phyloP scores from a whole-genome alignment of 2,797 vertebrate species.

The Myotis pilosus region DNA sequence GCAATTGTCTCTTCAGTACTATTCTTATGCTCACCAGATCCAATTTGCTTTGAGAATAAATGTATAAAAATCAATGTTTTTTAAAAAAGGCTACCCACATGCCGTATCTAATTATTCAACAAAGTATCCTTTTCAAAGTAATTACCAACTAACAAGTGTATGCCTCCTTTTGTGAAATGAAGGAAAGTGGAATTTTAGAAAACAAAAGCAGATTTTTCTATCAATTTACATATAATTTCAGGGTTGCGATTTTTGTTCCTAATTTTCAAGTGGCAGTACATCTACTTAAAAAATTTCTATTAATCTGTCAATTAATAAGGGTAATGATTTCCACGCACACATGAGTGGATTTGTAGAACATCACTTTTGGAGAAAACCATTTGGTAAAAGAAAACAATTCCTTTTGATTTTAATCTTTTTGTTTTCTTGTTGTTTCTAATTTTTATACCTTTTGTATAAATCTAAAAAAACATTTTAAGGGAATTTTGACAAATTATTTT shows the following conservation, averaged over 20 bases:
- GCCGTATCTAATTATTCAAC: slow-evolving; percentile 70
- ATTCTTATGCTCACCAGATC: slow-evolving; percentile 70
- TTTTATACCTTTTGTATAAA: not conserved
- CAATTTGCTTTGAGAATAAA: slow-evolving; percentile 73
- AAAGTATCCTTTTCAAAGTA: slow-evolving; percentile 66
- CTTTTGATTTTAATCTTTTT: slow-evolving; percentile 31
- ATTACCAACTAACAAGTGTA: slow-evolving; percentile 67
- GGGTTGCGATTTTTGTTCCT: not conserved
- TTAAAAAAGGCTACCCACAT: slow-evolving; percentile 46
- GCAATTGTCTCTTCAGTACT: slow-evolving; percentile 75
- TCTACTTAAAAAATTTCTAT: not conserved
- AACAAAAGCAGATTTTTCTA: slow-evolving; percentile 60
- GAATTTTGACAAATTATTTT: slow-evolving; percentile 48
- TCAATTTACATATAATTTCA: slow-evolving; percentile 40
- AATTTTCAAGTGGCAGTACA: slow-evolving; percentile 23
- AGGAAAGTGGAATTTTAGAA: slow-evolving; percentile 69
- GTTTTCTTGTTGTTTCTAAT: slow-evolving; percentile 17
- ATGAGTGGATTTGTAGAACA: not conserved
- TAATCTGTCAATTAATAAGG: not conserved
- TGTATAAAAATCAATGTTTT: slow-evolving; percentile 72
- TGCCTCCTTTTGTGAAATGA: slow-evolving; percentile 34
- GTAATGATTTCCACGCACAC: not conserved
- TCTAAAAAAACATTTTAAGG: slow-evolving; percentile 26
- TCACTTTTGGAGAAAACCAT: slow-evolving; percentile 11
- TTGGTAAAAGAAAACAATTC: slow-evolving; percentile 21